A percentile compares a stretch with the other conserved stretches of the same genome.
phyloP scores from a whole-genome alignment of 2,797 vertebrate species.

The Sciurus carolinensis region DNA sequence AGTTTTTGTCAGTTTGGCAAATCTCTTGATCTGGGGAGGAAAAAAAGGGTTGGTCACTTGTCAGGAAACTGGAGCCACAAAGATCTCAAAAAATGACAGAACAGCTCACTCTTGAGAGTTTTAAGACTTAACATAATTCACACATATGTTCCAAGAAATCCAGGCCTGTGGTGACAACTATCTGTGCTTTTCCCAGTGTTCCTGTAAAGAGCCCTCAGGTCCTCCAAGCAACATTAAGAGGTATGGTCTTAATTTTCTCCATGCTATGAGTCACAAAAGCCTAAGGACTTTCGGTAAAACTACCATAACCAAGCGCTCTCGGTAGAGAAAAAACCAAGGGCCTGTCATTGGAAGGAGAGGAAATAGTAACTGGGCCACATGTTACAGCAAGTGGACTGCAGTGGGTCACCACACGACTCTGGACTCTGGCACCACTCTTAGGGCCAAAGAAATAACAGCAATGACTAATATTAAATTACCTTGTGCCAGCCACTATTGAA shows the following conservation, averaged over 20 bases:
- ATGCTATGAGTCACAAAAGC: conserved; percentile 8
- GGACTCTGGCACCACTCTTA: background rate
- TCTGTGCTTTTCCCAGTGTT: background rate
- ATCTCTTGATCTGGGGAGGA: background rate
- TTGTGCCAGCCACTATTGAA: background rate
- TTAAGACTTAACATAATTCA: background rate
- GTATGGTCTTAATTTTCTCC: background rate
- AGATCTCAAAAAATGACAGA: background rate
- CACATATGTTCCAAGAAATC: background rate
- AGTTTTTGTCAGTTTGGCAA: background rate
- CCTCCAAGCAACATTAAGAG: background rate
- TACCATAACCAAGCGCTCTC: background rate
- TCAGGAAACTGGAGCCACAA: background rate
- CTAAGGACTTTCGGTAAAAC: background rate
- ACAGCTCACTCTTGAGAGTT: background rate
- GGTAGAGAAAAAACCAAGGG: background rate
- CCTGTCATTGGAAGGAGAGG: background rate
- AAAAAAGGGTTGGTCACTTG: conserved; percentile 2
- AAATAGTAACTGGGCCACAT: background rate
- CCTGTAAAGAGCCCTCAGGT: background rate
- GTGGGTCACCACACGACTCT: background rate
- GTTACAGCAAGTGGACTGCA: conserved; percentile 1
- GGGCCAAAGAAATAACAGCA: background rate
- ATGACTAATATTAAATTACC: background rate
- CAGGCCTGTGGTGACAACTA: background rate